Base-by-base conservation (phyloP, 1,140 invertebrate species). In the Heliconius hermathena region DNA sequence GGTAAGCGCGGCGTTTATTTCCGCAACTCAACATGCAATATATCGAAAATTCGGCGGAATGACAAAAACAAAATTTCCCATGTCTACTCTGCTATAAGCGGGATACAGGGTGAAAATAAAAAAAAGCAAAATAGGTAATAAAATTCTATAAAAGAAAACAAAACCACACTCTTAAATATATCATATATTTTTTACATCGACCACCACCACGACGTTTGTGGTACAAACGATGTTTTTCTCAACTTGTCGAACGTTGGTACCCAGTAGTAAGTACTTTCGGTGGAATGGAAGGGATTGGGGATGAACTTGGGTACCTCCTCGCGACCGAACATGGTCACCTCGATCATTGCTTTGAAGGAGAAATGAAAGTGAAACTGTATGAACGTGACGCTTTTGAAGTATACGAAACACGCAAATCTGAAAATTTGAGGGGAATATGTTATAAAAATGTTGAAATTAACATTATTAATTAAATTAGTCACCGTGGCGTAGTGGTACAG, bases 361-460 rank as follows among this genome's bases (percentile, higher is more conserved):
- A 91, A 91, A 22, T 77, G 84, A 76, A 90, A 91, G 0, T 87
- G 84, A 41, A 91, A 86, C 72, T 91, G 84, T 9, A 91, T 49
- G 76, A 74, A 90, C 16, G 87, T 85, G 11, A 84, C 81, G 36
- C 83, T 85, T 66, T 89, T 88, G 87, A 85, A 91, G 73, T 89
- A 91, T 3, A 88, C 33, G 84, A 87, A 91, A 60, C 90, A 91
- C 49, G 87, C 79, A 3, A 78, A 11, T 57, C 90, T 91, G 85
- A 11, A 86, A 83, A 26, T 16, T 66, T n/a, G 22, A 22, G 54
- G 5, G 2, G 26, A 66, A 29, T 66, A 66, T 11, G 22, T n/a
- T 57, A 22, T 9, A 9, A 22, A n/a, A 22, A 22, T 57, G 3
- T 57, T n/a, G 8, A 9, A 20, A 57, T 3, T 57, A 22, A 9